Evolutionary conservation across 1,140 invertebrate species (phyloP).

Genomic region (Drosophila sturtevanti): DNA sequence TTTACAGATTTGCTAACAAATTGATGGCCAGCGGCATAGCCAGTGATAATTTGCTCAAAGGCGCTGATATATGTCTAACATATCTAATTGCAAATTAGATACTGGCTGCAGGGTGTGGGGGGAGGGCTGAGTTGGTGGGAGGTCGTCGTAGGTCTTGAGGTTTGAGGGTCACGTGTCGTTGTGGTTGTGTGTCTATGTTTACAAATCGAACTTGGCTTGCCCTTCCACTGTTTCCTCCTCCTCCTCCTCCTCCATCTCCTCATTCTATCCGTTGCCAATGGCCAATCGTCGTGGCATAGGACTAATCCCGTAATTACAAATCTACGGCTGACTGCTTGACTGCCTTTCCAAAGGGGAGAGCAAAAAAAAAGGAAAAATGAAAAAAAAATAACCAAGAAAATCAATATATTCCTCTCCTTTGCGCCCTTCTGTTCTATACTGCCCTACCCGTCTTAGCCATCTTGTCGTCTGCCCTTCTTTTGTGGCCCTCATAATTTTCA

Average conservation of each 20-base stretch:
- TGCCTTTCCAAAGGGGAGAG: conserved; percentile 14
- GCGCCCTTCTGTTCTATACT: not conserved
- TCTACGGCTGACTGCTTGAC: conserved; percentile 52
- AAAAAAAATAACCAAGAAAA: conserved; percentile 35
- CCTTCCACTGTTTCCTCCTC: not conserved
- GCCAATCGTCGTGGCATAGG: conserved; percentile 18
- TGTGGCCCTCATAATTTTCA: conserved; percentile 64
- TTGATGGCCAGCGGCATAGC: conserved; percentile 33
- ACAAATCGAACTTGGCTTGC: conserved; percentile 25
- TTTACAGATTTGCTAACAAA: conserved; percentile 68
- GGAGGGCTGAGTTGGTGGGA: too few relatives aligned
- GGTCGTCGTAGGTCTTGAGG: not conserved
- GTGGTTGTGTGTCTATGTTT: conserved; percentile 23
- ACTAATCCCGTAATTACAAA: conserved; percentile 77
- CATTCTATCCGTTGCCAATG: conserved; percentile 50
- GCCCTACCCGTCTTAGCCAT: not conserved
- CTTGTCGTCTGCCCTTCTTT: conserved; percentile 21
- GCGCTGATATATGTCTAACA: conserved; percentile 30
- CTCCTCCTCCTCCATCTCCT: not conserved
- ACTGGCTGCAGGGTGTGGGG: conserved; percentile 14
- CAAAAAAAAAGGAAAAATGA: not conserved
- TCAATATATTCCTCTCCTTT: conserved; percentile 46
- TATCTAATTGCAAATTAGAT: conserved; percentile 74
- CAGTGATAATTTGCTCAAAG: conserved; percentile 53
- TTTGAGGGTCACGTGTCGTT: conserved; percentile 49